Evolutionary conservation across 1,140 invertebrate genomes (phyloP), one percentile per base, ranked within the genome.

Genomic region (Pseudoatta argentina): DNA sequence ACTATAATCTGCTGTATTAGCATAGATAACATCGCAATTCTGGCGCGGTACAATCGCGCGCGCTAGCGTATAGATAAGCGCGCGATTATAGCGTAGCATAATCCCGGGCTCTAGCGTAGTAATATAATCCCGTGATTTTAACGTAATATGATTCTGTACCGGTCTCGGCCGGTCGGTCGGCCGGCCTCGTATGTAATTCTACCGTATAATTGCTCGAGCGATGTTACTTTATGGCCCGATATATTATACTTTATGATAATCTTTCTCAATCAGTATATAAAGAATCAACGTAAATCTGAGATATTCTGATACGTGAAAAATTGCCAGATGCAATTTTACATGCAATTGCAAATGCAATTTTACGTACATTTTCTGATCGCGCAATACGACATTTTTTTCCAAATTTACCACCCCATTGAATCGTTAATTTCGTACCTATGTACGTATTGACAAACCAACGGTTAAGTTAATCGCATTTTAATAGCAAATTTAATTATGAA

Each of bases 21-120:
- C 79, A 82, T 82, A 82, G 79, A 82, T 82, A 82, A 72, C 67
- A 82, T 82, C 67, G 79, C 67, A 82, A 82, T 81, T 71, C 64
- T 59, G 55, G 21, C 48, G 24, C 64, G 39, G 79, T 51, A 48
- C 79, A 61, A 82, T 82, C 67, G 55, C 53, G 51, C 51, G 67
- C 67, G 55, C 79, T 73, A 73, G 55, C 55, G 44, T 51, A 73
- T 30, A 82, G 79, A 82, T 82, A 82, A 82, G 79, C 79, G 67
- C 53, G 53, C 67, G 79, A 73, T 82, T 82, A 82, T 82, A 82
- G 79, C 67, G 67, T n/a, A 48, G 79, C 67, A 73, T 82, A 82
- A 73, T 82, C 39, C 24, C 53, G 30, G 67, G 53, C 55, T 82
- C 67, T 82, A 82, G 55, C 39, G 12, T 24, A 30, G 10, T 59